phyloP scores from a whole-genome alignment of 1,140 invertebrate genomes.

The Pollicipes pollicipes region DNA sequence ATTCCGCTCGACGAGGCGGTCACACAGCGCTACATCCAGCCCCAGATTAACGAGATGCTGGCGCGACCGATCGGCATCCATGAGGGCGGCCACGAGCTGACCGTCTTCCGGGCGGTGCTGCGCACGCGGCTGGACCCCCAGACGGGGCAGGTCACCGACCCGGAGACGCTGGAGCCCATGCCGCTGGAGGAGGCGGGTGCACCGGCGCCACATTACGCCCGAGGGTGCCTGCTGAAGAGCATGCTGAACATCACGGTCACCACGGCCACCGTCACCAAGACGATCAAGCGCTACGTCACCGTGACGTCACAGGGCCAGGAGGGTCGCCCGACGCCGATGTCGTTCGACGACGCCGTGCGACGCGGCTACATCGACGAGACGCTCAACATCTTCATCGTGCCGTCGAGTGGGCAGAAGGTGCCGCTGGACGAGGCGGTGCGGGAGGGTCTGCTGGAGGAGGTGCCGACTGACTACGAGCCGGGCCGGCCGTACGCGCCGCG shows the following conservation, averaged over 20 bases:
- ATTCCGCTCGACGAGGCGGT: slow-evolving; percentile 43
- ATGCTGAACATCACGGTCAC: slow-evolving; percentile 66
- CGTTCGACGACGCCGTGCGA: slow-evolving; percentile 53
- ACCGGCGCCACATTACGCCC: slow-evolving; percentile 59
- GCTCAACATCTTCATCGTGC: slow-evolving; percentile 58
- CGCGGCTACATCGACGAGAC: slow-evolving; percentile 61
- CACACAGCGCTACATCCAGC: slow-evolving; percentile 35
- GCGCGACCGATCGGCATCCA: slow-evolving; percentile 59
- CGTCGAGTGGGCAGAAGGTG: slow-evolving; percentile 50
- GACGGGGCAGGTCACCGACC: slow-evolving; percentile 65
- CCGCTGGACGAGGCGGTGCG: slow-evolving; percentile 60
- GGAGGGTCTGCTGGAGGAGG: slow-evolving; percentile 25
- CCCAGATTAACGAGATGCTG: slow-evolving; percentile 66
- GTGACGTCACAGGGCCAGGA: slow-evolving; percentile 41
- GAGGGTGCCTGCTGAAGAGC: slow-evolving; percentile 69
- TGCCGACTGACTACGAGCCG: not conserved
- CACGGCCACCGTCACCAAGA: slow-evolving; percentile 62
- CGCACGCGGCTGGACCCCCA: slow-evolving; percentile 63
- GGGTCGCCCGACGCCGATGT: slow-evolving; percentile 45
- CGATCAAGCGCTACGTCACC: slow-evolving; percentile 56
- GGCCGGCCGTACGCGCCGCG: too few relatives aligned
- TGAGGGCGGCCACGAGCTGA: slow-evolving; percentile 44
- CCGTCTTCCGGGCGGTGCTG: slow-evolving; percentile 66
- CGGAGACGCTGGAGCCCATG: slow-evolving; percentile 50
- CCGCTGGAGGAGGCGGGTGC: slow-evolving; percentile 69